Percentiles rank a stretch among this genome's conserved stretches.
Conservation (phyloP, 2,113 vertebrate genomes). For the Alexandromys fortis region DNA sequence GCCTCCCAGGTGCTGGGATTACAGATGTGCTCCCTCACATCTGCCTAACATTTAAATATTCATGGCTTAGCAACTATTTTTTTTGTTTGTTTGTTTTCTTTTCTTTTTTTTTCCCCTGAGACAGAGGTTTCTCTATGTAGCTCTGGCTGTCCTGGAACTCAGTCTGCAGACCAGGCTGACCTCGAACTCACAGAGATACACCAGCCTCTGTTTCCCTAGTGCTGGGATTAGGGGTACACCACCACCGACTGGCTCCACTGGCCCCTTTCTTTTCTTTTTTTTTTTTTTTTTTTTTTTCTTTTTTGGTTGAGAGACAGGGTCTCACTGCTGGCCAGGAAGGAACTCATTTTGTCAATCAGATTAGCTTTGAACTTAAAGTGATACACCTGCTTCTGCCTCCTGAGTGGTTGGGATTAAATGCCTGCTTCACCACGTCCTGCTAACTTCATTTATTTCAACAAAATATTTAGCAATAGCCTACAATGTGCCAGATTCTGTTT, state of each 20-base stretch:
- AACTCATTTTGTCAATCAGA: neutral
- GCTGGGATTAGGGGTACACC: no score
- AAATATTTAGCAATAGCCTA: neutral
- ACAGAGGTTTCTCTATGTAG: neutral
- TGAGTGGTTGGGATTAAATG: neutral
- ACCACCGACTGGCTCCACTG: no score
- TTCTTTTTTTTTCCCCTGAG: neutral
- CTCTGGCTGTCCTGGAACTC: neutral
- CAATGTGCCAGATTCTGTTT: neutral
- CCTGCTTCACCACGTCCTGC: neutral
- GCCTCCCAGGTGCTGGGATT: neutral
- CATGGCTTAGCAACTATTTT: neutral
- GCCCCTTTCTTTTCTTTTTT: no score
- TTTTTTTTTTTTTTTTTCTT: neutral
- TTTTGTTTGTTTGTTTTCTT: no score
- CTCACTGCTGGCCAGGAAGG: neutral
- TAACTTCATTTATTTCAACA: neutral
- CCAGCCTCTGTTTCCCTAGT: no score
- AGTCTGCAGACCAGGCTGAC: no score
- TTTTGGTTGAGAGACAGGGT: neutral
- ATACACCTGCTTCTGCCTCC: neutral
- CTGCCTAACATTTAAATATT: neutral
- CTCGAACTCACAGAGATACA: no score
- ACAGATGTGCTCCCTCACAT: neutral
- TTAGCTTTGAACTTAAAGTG: neutral